A percentile compares a stretch with the other conserved stretches of the same genome.
phyloP scores from a whole-genome alignment of 2,888 invertebrate genomes.

The Deroplatys truncata region DNA sequence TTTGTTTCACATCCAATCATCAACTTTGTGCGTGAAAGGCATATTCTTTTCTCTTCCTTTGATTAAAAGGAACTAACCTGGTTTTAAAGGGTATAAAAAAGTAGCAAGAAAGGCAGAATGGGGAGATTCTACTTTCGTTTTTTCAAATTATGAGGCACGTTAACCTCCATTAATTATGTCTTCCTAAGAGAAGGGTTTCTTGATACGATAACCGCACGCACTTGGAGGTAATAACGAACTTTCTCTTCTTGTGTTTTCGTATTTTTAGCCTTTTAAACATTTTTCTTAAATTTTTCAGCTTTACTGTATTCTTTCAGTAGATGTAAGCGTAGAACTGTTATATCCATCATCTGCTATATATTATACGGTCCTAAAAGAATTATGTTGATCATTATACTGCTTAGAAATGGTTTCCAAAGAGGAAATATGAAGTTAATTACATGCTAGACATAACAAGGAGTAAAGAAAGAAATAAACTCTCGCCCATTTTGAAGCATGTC shows the following conservation, averaged over 20 bases:
- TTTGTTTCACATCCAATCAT: not conserved
- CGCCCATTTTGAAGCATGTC: no score
- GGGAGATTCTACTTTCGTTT: not conserved
- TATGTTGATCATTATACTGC: no score
- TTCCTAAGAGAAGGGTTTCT: not conserved
- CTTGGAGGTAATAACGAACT: not conserved
- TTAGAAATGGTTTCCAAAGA: no score
- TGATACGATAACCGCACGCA: no score
- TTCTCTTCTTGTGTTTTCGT: not conserved
- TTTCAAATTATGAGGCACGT: not conserved
- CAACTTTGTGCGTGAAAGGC: not conserved
- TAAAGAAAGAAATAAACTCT: no score
- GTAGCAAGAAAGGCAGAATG: not conserved
- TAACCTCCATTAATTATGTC: not conserved
- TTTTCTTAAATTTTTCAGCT: not conserved
- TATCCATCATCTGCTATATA: no score
- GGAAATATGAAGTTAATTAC: no score
- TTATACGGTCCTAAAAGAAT: no score
- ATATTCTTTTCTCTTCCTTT: not conserved
- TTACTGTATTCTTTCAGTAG: not conserved
- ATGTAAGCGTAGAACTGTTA: not conserved
- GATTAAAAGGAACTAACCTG: not conserved
- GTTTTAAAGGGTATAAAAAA: not conserved
- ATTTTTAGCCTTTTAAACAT: no score
- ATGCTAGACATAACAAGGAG: no score